These are phyloP conservation scores for Drosophila ficusphila DNA, from an alignment of 1,140 invertebrate genomes.

Conservation along the genomic window DNA sequence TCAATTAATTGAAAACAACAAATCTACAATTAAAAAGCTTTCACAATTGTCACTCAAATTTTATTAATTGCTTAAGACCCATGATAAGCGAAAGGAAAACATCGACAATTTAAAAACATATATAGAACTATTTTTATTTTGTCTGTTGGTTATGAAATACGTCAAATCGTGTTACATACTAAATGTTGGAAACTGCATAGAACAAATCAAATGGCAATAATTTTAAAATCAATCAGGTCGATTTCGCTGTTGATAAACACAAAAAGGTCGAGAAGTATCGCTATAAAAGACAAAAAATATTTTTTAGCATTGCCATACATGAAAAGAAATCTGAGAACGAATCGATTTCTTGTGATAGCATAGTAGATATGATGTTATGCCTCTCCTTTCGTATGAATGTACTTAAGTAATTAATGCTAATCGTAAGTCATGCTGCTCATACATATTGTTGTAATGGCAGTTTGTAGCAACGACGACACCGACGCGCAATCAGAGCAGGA, in stretches of 20 bases:
- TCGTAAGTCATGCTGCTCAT: slow-evolving; percentile 81
- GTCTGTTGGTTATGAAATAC: slow-evolving; percentile 73
- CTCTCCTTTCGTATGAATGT: slow-evolving; percentile 72
- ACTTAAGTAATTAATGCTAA: slow-evolving; percentile 79
- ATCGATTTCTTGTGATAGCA: slow-evolving; percentile 24
- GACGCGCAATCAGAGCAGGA: slow-evolving; percentile 31
- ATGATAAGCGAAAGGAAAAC: slow-evolving; percentile 7
- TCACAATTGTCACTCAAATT: slow-evolving; percentile 7
- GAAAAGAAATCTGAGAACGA: slow-evolving; percentile 39
- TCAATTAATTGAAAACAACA: neutral
- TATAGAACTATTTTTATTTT: slow-evolving; percentile 74
- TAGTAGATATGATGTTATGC: slow-evolving; percentile 51
- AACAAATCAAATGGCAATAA: slow-evolving; percentile 51
- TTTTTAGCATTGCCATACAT: slow-evolving; percentile 8
- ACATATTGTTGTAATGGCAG: slow-evolving; percentile 78
- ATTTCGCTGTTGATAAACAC: slow-evolving; percentile 34
- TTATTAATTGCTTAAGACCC: slow-evolving; percentile 23
- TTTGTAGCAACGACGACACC: slow-evolving; percentile 54
- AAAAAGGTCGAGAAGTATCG: slow-evolving; percentile 29
- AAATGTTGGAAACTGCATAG: slow-evolving; percentile 48
- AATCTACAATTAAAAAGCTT: neutral
- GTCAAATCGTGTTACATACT: slow-evolving; percentile 51
- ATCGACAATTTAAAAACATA: slow-evolving; percentile 62
- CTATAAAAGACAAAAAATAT: slow-evolving; percentile 11
- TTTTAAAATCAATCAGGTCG: slow-evolving; percentile 36